Base-by-base conservation (phyloP, 2,888 invertebrate species). In the Leptopilina drosophilae region DNA sequence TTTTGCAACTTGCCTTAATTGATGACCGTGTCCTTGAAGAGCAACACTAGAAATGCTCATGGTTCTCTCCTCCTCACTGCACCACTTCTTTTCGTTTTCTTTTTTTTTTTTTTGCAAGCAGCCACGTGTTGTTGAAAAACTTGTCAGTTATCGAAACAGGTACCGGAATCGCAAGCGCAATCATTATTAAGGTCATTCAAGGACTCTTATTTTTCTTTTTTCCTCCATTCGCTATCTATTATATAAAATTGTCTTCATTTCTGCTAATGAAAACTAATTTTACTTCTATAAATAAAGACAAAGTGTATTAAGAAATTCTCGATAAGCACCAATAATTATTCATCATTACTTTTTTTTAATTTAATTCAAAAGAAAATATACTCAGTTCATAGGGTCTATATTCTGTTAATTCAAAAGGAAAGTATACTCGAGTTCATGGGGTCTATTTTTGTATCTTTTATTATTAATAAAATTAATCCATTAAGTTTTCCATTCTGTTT, bases 61-160 rank as follows among this genome's bases (percentile, higher is more conserved):
- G 4, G 62, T 56, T 42, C 8, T 42, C 8, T 42, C 42, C 42
- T 42, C 42, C 42, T 42, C 42, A 42, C 42, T 56, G 56, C 14
- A 56, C 49, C 46, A 15, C 14, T 53, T 49, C 12, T n/a, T 53
- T 33, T 56, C 53, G 9, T n/a, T 56, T 73, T 33, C 33, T 33
- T 33, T 33, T 3, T 33, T 33, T 33, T 33, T 33, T 33, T 49
- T 56, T 56, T 56, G n/a, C 64, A 33, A 62, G n/a, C 26, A 56
- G 33, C 73, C 73, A 40, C 56, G 73, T 73, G 56, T 73, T 73
- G 53, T 53, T 26, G 56, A 20, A 73, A 73, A 73, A 73, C 69
- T 73, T 73, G 53, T 73, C 33, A 73, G 73, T 33, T 73, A n/a
- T 40, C 15, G 66, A 42, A 66, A 42, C 9, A 49, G n/a, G 14